phyloP scores from a whole-genome alignment of 2,113 vertebrate genomes.

The Urocitellus parryii region DNA sequence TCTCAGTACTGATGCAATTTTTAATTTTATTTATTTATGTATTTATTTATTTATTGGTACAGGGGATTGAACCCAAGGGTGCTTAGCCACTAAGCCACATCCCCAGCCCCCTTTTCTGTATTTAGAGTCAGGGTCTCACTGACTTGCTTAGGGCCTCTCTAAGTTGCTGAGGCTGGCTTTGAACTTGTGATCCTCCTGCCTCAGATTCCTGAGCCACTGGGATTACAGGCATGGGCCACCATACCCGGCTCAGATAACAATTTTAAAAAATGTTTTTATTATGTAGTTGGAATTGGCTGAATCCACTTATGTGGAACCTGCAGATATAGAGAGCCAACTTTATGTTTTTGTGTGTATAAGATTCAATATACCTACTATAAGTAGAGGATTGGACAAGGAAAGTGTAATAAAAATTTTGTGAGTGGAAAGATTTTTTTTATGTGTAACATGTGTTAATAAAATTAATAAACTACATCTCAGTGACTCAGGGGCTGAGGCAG shows the following conservation, averaged over 20 bases:
- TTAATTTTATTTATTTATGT: neutral
- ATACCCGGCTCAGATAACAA: no score
- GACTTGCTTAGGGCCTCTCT: no score
- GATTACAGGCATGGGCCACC: no score
- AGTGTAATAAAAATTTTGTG: constrained; percentile 12
- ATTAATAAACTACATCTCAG: neutral
- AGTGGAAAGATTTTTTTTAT: constrained; percentile 12
- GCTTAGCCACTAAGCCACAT: no score
- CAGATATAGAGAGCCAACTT: neutral
- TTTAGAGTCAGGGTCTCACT: no score
- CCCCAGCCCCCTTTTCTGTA: no score
- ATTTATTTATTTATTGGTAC: no score
- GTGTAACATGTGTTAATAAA: constrained; percentile 38
- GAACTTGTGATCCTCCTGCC: no score
- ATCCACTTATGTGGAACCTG: neutral
- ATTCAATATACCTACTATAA: neutral
- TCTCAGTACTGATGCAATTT: neutral
- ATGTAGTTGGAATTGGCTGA: neutral
- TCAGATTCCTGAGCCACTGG: no score
- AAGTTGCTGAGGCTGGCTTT: no score
- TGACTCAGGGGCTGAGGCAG: no score
- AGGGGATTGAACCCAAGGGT: no score
- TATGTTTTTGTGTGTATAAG: neutral
- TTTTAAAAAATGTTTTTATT: neutral
- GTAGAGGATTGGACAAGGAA: constrained; percentile 34